Evolutionary conservation across 2,888 invertebrate species (phyloP), one percentile per base, ranked within the genome.

Genomic region (Pecten maximus): DNA sequence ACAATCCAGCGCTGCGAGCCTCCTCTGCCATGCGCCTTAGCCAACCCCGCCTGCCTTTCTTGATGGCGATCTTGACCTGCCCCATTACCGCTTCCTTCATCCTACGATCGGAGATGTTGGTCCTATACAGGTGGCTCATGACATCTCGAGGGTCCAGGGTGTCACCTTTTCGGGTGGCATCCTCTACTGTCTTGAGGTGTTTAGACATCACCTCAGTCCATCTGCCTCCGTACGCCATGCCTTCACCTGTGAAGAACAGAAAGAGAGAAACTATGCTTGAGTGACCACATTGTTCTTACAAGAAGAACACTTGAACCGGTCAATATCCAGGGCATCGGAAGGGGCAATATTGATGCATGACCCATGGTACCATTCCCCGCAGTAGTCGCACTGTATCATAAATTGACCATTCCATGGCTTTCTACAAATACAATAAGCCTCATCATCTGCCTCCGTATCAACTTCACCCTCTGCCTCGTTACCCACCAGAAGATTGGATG

Each of bases 351-450:
- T 91, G 0, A 90, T 87, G 86, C 92, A 91, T 23, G 91, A 91
- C 35, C 91, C 91, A 90, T 91, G 92, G 87, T 48, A 92, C 90
- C 91, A 92, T 40, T 90, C 90, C 19, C 89, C 87, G 28, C 92
- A 92, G 50, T 48, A 89, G 35, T 92, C 90, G 54, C 91, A 92
- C 40, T 92, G 92, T 16, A 87, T 87, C 87, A 87, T 87, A 35
- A 87, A 54, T 15, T 54, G 50, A 10, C 50, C 60, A 60, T 91
- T 12, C 90, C 90, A 92, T 0, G 91, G 91, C 28, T 91, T 87
- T 40, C 88, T 88, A 74, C 92, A 92, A 0, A 89, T 19, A 86
- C 92, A 92, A n/a, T 91, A 90, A 0, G 39, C 39, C 16, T 40
- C 40, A 1, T 44, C 23, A 23, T 89, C 91, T 23, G 40, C 40